Conservation (phyloP, 2,113 vertebrate genomes). For the Probosciger aterrimus region DNA sequence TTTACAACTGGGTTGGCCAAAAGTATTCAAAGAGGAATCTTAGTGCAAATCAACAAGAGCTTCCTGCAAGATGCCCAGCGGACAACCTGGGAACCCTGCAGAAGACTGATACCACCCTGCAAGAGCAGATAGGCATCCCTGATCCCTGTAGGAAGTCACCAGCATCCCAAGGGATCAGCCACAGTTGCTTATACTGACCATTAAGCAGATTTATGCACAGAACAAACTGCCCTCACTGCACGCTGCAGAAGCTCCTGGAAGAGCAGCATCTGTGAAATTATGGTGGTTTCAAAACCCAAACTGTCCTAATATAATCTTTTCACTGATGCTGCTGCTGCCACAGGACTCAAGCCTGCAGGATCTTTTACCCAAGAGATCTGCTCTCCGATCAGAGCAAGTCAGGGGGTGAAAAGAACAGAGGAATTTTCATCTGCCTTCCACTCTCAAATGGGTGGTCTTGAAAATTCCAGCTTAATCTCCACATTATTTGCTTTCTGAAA, state of each 20-base stretch:
- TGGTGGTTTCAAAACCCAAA: background rate
- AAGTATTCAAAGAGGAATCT: rapidly evolving
- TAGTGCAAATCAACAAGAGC: background rate
- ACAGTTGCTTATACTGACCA: background rate
- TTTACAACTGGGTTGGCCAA: background rate
- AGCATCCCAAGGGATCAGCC: background rate
- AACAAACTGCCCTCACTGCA: background rate
- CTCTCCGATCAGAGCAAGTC: background rate
- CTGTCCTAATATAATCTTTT: background rate
- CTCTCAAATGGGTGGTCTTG: background rate
- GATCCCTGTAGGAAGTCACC: background rate
- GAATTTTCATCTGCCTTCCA: background rate
- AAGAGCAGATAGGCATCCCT: background rate
- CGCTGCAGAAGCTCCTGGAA: background rate
- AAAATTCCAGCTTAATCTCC: background rate
- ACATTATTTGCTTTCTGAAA: background rate
- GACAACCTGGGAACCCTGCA: background rate
- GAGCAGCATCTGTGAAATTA: background rate
- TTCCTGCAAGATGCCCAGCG: background rate
- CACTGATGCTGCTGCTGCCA: background rate
- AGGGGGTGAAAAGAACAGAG: background rate
- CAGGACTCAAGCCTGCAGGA: background rate
- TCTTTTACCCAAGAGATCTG: background rate
- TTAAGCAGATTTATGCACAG: background rate
- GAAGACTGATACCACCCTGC: background rate